Evolutionary conservation across 2,888 invertebrate species (phyloP), one percentile per base, ranked within the genome.

Genomic region (Ennomos erosarius): DNA sequence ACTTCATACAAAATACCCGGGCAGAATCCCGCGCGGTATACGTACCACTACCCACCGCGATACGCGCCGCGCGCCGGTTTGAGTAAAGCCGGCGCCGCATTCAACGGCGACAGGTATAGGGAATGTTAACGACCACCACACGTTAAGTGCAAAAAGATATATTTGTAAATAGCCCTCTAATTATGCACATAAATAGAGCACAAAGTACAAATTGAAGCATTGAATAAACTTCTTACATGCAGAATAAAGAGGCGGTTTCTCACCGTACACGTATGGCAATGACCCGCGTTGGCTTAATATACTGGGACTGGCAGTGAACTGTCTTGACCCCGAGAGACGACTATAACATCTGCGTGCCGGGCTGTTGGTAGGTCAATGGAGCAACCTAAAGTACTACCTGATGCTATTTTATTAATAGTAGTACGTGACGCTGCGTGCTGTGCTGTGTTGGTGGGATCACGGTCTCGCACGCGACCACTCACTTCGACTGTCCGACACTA

Each of bases 261-360:
- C 76, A 75, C 76, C 75, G 70, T 68, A 70, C 65, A 73, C 62
- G 60, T 67, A 70, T 71, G 81, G 74, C 79, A 82, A 81, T 84
- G 84, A 84, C 79, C 82, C 73, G 68, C 72, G 73, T 67, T 70
- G 68, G 62, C 67, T 72, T 70, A 66, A 64, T 73, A 26, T 26
- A 70, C 68, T 67, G 59, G 51, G 66, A 70, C 75, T 78, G 80
- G 73, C 79, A 79, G 77, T 85, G 87, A 88, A 80, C 85, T 78
- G 78, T 75, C 74, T 76, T 78, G 83, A 81, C 80, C 82, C 74
- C 78, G 66, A 68, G 68, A 62, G 62, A 59, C 65, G 55, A 36
- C 38, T 10, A n/a, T n/a, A 43, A n/a, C 47, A 51, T 50, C 12
- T 39, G 68, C 68, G 73, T 63, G 59, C 65, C 71, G 65, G 66